Evolutionary conservation across 2,888 invertebrate genomes (phyloP), one percentile per base, ranked within the genome.

Genomic region (Clunio marinus): DNA sequence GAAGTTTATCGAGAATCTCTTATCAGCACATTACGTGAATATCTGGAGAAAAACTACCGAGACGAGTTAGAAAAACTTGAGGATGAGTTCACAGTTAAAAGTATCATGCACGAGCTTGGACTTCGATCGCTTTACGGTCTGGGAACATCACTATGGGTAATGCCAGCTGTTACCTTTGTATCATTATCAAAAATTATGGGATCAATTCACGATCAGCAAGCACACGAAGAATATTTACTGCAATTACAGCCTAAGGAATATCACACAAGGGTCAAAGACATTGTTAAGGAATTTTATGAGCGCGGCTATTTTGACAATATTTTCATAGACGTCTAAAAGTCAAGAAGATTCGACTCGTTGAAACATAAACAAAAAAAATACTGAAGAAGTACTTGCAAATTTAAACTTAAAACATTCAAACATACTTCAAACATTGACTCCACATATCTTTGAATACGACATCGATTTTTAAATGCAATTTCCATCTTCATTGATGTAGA

Each of bases 141-240:
- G 55, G 77, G 76, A 2, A 74, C 76, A 59, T 73, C 74, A 2
- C 74, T 75, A 72, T 78, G 78, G 78, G 73, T 78, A 37, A 67
- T 78, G 45, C 78, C 78, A 1, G 78, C 78, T 0, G 75, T 78
- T 1, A 78, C 78, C 15, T 78, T 78, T 62, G 77, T 78, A 77
- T 17, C 75, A 77, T 72, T 72, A 77, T 25, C 51, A 22, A 77
- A 77, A 72, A 73, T 71, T 65, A 74, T 77, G 1, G 66, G 35
- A 20, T 55, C 66, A 45, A 45, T 63, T 41, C 35, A 32, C 8
- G 74, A 75, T 22, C 74, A 75, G 45, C 75, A 76, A 70, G 73
- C 76, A 10, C 46, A 66, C 45, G 51, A 51, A 7, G 27, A 37
- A 35, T 76, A 75, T 20, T 75, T 75, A 60, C 74, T 75, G 8